phyloP scores from a whole-genome alignment of 2,797 vertebrate genomes.

The Tragopan temminckii region DNA sequence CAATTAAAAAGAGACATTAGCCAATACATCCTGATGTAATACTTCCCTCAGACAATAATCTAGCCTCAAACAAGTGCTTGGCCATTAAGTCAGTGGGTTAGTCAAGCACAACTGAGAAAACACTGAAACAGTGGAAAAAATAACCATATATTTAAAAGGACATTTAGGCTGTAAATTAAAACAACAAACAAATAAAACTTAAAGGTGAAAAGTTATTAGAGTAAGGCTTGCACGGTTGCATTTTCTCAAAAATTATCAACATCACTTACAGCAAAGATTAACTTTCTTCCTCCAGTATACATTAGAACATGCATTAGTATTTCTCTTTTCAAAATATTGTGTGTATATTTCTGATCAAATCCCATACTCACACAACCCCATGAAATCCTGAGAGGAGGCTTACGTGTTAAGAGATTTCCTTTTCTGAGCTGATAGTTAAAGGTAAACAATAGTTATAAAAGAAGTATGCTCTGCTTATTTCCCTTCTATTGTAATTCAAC shows the following conservation, averaged over 20 bases:
- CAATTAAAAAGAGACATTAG: background rate
- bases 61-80: background rate
- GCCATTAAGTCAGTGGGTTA: background rate
- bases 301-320: background rate
- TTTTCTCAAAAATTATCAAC: background rate
- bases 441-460: background rate
- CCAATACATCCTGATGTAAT: background rate
- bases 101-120: background rate
- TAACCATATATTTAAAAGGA: background rate
- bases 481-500: background rate
- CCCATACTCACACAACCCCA: background rate
- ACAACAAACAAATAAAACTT: background rate
- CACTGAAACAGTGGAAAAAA: background rate
- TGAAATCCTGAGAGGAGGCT: background rate
- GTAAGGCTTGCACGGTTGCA: background rate
- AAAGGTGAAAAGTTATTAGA: background rate
- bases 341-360: background rate
- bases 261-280: background rate
- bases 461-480: background rate
- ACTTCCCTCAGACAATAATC: background rate
- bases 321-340: background rate
- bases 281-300: accelerated
- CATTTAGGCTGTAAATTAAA: background rate
- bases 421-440: background rate
- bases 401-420: background rate